These are phyloP conservation scores for Diorhabda sublineata DNA, from an alignment of 1,140 invertebrate genomes.

Conservation along the genomic window DNA sequence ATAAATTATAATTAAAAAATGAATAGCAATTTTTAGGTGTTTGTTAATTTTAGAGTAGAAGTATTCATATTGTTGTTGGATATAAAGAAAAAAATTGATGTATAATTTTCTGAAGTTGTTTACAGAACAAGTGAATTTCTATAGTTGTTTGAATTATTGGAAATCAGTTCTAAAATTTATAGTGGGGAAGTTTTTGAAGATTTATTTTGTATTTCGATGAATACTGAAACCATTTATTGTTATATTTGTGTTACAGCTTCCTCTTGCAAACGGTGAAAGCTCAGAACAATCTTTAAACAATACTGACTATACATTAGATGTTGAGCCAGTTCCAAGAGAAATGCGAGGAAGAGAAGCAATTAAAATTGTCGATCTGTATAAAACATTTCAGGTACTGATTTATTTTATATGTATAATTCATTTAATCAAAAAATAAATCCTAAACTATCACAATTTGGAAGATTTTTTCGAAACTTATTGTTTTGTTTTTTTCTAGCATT, in stretches of 20 bases:
- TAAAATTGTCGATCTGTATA: conserved; percentile 68
- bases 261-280: conserved; percentile 59
- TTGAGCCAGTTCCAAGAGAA: conserved; percentile 70
- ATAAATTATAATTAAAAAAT: too few relatives aligned
- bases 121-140: too few relatives aligned
- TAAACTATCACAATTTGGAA: neutral
- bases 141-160: too few relatives aligned
- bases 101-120: too few relatives aligned
- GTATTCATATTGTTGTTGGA: too few relatives aligned
- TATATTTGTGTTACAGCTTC: conserved; percentile 40
- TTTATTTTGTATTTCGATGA: too few relatives aligned
- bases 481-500: conserved; percentile 42
- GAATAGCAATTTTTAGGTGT: too few relatives aligned
- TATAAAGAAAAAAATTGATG: too few relatives aligned
- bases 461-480: neutral
- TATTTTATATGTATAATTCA: neutral
- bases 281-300: conserved; percentile 55
- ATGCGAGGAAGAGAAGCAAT: conserved; percentile 71
- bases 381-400: conserved; percentile 55
- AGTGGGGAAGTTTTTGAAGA: too few relatives aligned
- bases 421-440: neutral
- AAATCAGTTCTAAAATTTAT: too few relatives aligned
- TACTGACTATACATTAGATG: conserved; percentile 56
- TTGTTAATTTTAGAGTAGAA: too few relatives aligned
- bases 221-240: neutral